phyloP scores from a whole-genome alignment of 2,113 vertebrate species.

The Ondatra zibethicus region DNA sequence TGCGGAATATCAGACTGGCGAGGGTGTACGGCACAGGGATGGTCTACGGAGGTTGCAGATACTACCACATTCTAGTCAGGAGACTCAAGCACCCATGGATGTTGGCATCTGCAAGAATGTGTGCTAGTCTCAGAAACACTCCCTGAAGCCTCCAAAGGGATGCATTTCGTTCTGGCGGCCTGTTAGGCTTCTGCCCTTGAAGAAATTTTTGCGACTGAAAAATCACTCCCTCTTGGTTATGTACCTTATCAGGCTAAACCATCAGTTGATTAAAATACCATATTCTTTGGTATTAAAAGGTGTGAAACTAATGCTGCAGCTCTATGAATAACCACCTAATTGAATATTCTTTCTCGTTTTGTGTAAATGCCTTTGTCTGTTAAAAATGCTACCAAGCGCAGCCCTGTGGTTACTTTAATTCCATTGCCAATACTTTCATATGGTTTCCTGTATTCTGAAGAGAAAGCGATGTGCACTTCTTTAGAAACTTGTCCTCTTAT shows the following conservation, averaged over 20 bases:
- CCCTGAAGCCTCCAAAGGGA: neutral
- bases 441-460: constrained; percentile 83
- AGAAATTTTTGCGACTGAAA: constrained; percentile 1
- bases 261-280: neutral
- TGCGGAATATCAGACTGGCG: no score
- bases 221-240: neutral
- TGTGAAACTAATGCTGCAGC: constrained; percentile 47
- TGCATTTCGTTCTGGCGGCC: neutral
- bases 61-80: neutral
- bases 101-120: neutral
- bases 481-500: constrained; percentile 77
- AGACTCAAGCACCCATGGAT: neutral
- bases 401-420: constrained; percentile 81
- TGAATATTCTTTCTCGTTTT: constrained; percentile 74
- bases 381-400: constrained; percentile 68
- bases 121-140: neutral
- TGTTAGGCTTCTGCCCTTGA: constrained; percentile 6
- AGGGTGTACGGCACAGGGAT: neutral
- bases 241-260: neutral
- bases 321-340: constrained; percentile 71
- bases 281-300: constrained; percentile 20
- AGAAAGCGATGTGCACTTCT: constrained; percentile 66
- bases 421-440: constrained; percentile 79
- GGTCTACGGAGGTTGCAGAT: neutral
- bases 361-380: constrained; percentile 62